These are phyloP conservation scores for Cryptotis parvus DNA, from an alignment of 2,113 vertebrate genomes.

Conservation along the genomic window DNA sequence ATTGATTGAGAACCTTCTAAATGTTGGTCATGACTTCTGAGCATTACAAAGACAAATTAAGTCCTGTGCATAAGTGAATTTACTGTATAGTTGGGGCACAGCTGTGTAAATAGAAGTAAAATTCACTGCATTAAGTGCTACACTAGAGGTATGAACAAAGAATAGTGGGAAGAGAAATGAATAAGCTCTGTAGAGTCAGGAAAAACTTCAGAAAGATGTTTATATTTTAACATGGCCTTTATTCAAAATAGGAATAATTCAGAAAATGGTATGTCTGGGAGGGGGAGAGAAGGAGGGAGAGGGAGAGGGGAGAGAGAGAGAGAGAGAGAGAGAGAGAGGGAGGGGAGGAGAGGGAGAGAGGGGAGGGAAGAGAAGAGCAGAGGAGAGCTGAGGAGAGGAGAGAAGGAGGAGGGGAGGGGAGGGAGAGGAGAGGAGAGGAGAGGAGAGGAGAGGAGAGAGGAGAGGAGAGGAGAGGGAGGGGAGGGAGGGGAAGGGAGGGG, in stretches of 20 bases:
- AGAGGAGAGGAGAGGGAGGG: too few relatives aligned
- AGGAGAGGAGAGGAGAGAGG: too few relatives aligned
- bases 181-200: neutral
- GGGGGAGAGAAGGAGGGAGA: too few relatives aligned
- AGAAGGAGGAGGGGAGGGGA: too few relatives aligned
- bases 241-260: neutral
- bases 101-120: slow-evolving; percentile 6
- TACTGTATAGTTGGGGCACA: neutral
- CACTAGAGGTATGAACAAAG: neutral
- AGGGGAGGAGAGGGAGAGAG: too few relatives aligned
- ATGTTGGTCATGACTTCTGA: neutral
- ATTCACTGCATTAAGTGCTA: slow-evolving; percentile 4
- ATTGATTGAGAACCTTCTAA: neutral
- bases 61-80: neutral
- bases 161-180: slow-evolving; percentile 7
- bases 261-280: neutral
- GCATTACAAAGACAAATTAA: slow-evolving; percentile 40
- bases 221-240: neutral
- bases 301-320: too few relatives aligned
- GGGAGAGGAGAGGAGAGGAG: too few relatives aligned
- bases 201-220: slow-evolving; percentile 16
- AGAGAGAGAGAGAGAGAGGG: too few relatives aligned
- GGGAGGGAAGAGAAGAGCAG: too few relatives aligned
- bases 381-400: too few relatives aligned
- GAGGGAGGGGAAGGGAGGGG: too few relatives aligned